A percentile compares a stretch with the other conserved stretches of the same genome.
These are phyloP conservation scores for Petromus typicus DNA, from an alignment of 2,113 vertebrate genomes.

Conservation along the genomic window DNA sequence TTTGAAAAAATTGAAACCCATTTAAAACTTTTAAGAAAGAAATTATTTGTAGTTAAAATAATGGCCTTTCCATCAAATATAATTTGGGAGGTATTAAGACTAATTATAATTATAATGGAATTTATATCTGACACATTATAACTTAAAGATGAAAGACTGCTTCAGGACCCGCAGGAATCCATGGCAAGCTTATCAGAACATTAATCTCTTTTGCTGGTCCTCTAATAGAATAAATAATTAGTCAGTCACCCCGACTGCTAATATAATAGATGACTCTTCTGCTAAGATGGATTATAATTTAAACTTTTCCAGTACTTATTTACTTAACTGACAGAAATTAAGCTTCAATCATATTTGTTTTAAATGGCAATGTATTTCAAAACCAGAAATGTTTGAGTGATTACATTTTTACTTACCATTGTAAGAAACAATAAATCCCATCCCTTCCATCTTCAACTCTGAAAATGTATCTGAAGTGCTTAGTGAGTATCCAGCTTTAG, in stretches of 20 bases:
- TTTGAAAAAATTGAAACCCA: conserved; percentile 27
- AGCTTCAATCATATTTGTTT: conserved; percentile 68
- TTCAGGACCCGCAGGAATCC: conserved; percentile 8
- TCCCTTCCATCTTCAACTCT: background rate
- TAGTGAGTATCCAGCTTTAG: conserved; percentile 9
- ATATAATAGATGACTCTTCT: conserved; percentile 71
- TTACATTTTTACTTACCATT: conserved; percentile 39
- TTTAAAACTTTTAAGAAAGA: conserved; percentile 61
- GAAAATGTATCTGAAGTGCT: background rate
- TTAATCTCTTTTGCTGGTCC: conserved; percentile 70
- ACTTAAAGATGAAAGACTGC: conserved; percentile 64
- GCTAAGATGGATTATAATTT: conserved; percentile 75
- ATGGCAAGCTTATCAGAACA: conserved; percentile 72
- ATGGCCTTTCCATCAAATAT: conserved; percentile 66
- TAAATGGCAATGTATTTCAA: conserved; percentile 54
- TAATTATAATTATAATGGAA: conserved; percentile 67
- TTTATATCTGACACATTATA: conserved; percentile 62
- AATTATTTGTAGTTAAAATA: conserved; percentile 69
- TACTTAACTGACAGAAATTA: conserved; percentile 74
- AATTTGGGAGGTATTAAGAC: conserved; percentile 71
- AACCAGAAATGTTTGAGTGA: conserved; percentile 45
- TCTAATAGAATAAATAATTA: conserved; percentile 78
- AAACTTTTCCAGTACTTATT: conserved; percentile 67
- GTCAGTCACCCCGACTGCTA: conserved; percentile 74
- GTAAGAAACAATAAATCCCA: conserved; percentile 17